These are phyloP conservation scores for Sander lucioperca DNA, from an alignment of 2,113 vertebrate genomes.

Conservation along the genomic window DNA sequence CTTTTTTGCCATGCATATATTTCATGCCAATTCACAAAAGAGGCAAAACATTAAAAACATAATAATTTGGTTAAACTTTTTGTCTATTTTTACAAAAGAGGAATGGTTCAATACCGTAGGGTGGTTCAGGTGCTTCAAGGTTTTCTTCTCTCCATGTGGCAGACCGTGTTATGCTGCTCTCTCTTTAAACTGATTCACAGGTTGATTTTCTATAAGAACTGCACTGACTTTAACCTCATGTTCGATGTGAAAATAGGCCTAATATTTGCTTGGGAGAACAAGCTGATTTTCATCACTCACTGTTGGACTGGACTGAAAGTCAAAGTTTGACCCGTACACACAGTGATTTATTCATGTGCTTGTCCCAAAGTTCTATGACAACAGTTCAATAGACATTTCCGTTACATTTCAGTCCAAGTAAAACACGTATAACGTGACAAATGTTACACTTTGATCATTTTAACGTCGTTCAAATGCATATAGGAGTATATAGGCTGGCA, in stretches of 20 bases:
- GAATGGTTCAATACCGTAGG: background rate
- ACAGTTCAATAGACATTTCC: constrained; percentile 15
- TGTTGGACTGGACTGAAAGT: constrained; percentile 12
- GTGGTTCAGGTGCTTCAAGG: background rate
- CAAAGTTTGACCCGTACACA: background rate
- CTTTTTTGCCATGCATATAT: no score
- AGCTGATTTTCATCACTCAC: constrained; percentile 20
- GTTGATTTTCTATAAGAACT: background rate
- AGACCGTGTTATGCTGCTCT: background rate
- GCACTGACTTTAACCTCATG: constrained; percentile 1
- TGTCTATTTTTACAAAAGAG: background rate
- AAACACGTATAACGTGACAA: background rate
- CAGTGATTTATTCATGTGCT: constrained; percentile 34
- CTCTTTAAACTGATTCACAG: background rate
- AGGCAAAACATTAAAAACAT: background rate
- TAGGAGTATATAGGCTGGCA: no score
- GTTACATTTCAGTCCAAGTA: background rate
- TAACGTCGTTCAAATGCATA: background rate
- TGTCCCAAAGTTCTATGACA: constrained; percentile 2
- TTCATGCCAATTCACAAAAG: constrained; percentile 14
- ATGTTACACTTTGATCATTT: background rate
- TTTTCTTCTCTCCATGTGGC: background rate
- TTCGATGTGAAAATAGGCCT: background rate
- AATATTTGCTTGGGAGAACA: constrained; percentile 14
- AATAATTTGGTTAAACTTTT: background rate